Conservation (phyloP, 2,888 invertebrate species). For the Ceramica pisi region DNA sequence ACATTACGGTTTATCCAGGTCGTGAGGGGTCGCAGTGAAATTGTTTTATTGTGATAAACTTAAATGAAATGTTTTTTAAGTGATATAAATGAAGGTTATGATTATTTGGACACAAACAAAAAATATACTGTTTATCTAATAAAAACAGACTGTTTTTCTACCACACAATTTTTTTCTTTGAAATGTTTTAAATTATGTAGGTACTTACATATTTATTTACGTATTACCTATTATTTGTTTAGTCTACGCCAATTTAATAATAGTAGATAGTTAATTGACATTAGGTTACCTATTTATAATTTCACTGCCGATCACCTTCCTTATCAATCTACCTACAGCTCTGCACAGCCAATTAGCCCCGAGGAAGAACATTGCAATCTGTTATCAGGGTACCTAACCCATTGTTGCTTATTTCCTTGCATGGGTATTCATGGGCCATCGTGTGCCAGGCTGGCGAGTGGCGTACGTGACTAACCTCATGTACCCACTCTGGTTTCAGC, state of each 20-base stretch:
- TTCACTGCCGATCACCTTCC: background rate
- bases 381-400: slow-evolving; percentile 34
- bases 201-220: background rate
- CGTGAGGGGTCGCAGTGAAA: slow-evolving; percentile 32
- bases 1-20: slow-evolving; percentile 28
- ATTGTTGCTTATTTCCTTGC: slow-evolving; percentile 21
- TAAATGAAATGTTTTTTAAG: slow-evolving; percentile 13
- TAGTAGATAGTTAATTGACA: no score
- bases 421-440: slow-evolving; percentile 39
- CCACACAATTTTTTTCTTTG: background rate
- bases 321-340: slow-evolving; percentile 10
- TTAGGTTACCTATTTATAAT: background rate
- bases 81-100: background rate
- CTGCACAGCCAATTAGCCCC: slow-evolving; percentile 12
- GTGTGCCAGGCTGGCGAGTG: slow-evolving; percentile 42
- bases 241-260: no score
- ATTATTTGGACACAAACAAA: background rate
- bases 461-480: slow-evolving; percentile 73
- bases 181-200: background rate
- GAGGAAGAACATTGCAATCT: slow-evolving; percentile 22
- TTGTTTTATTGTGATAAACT: slow-evolving; percentile 43
- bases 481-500: slow-evolving; percentile 57
- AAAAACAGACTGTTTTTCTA: background rate
- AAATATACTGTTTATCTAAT: background rate
- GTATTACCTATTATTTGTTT: no score